These are phyloP conservation scores for Xestobium rufovillosum DNA, from an alignment of 2,888 invertebrate genomes.

Conservation along the genomic window DNA sequence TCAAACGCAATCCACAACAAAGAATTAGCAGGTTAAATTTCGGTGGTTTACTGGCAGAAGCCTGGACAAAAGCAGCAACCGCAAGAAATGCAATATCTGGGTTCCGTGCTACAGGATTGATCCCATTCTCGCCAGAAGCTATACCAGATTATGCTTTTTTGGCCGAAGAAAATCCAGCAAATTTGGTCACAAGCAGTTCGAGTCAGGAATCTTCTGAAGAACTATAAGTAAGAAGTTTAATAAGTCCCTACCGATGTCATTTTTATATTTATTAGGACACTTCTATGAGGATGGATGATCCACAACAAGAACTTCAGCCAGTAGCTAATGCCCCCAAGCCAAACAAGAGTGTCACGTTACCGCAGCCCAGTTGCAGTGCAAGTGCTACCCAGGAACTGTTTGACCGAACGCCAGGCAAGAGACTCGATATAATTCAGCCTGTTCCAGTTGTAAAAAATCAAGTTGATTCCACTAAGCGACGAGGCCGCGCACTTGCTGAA, in stretches of 20 bases:
- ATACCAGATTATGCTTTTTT: too few species aligned
- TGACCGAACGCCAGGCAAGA: conserved; percentile 1
- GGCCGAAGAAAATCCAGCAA: conserved; percentile 4
- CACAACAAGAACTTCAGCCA: conserved; percentile 2
- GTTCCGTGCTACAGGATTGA: too few species aligned
- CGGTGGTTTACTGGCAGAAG: too few species aligned
- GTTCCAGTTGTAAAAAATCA: conserved; percentile 2
- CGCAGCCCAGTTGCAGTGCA: conserved; percentile 4
- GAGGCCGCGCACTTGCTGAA: conserved; percentile 1
- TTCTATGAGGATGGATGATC: conserved; percentile 1
- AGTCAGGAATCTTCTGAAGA: conserved; percentile 1
- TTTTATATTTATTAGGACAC: conserved; percentile 3
- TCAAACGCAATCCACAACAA: too few species aligned
- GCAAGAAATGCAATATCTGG: too few species aligned
- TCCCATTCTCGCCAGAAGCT: too few species aligned
- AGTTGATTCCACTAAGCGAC: conserved; percentile 3
- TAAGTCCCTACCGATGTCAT: conserved; percentile 3
- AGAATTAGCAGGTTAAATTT: too few species aligned
- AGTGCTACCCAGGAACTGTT: not conserved
- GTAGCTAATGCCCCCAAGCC: not conserved
- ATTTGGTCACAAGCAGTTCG: not conserved
- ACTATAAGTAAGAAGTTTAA: not conserved
- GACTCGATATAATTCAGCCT: conserved; percentile 2
- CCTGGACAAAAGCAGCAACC: too few species aligned
- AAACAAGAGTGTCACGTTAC: not conserved